Percentiles rank a stretch among this genome's conserved stretches.
Conservation (phyloP, 2,113 vertebrate species). For the Carlito syrichta region DNA sequence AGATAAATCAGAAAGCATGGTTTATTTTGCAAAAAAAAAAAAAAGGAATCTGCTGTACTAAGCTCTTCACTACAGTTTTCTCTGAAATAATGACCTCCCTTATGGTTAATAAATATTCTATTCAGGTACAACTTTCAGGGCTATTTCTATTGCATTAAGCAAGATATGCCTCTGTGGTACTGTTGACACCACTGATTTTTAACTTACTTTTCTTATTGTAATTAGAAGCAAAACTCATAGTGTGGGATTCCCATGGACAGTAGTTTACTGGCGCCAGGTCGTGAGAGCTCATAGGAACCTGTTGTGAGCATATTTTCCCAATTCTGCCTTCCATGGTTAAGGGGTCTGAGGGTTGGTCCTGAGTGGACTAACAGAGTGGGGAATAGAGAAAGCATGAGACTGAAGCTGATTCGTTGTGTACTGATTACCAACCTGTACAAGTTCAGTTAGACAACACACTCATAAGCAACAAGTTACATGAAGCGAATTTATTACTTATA, state of each 20-base stretch:
- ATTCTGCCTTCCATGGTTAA: not conserved
- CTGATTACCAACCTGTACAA: not conserved
- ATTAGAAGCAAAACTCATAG: not conserved
- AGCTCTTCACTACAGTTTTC: not conserved
- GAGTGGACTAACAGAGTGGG: not conserved
- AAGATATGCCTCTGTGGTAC: not conserved
- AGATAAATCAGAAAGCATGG: not conserved
- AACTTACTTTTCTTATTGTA: not conserved
- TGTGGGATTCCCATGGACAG: not conserved
- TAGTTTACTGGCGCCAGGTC: not conserved
- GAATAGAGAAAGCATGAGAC: not conserved
- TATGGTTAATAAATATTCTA: conserved; percentile 40
- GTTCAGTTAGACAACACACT: not conserved
- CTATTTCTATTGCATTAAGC: not conserved
- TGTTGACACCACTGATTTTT: conserved; percentile 4
- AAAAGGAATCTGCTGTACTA: not conserved
- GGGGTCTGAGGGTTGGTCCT: not conserved
- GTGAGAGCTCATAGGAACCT: not conserved
- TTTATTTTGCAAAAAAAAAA: not conserved
- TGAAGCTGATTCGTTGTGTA: not conserved
- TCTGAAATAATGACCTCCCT: conserved; percentile 57
- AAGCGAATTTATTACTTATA: not conserved
- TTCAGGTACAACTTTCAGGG: not conserved
- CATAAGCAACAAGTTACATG: not conserved
- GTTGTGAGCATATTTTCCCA: not conserved